Evolutionary conservation across 1,140 invertebrate species (phyloP).

Genomic region (Melanaphis sacchari): DNA sequence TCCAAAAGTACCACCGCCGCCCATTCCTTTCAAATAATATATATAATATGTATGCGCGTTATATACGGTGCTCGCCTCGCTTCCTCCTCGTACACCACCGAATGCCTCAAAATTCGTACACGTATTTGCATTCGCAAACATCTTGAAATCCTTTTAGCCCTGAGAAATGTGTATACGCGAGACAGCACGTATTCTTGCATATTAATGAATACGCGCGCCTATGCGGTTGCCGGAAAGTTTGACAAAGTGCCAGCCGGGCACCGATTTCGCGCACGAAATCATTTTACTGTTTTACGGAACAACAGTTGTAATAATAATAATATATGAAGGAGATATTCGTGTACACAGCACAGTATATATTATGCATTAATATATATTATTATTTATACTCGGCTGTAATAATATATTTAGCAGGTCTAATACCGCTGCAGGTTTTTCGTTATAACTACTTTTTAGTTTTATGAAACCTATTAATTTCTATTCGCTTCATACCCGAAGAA

Average conservation of each 20-base stretch:
- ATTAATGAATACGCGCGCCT: conserved; percentile 31
- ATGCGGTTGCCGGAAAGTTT: conserved; percentile 44
- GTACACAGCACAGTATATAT: not conserved
- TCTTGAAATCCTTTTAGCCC: conserved; percentile 56
- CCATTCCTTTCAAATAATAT: not conserved
- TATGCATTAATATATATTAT: not conserved
- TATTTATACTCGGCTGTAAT: not conserved
- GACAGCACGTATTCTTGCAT: conserved; percentile 53
- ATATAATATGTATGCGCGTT: conserved; percentile 6
- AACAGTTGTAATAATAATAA: conserved; percentile 9
- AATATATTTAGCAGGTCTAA: not conserved
- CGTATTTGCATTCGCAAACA: conserved; percentile 53
- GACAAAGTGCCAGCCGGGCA: conserved; percentile 45
- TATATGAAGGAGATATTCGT: not conserved
- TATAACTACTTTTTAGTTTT: not conserved
- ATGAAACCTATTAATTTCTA: not conserved
- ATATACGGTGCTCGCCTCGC: not conserved
- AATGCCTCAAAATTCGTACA: conserved; percentile 23
- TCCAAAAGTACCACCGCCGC: conserved; percentile 45
- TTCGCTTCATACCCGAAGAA: not conserved
- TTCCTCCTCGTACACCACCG: not conserved
- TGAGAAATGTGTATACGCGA: conserved; percentile 46
- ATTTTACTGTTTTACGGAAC: not conserved
- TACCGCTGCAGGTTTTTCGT: not conserved
- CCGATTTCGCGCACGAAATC: conserved; percentile 47